phyloP scores from a whole-genome alignment of 2,888 invertebrate genomes.

The Cerceris ruficornis region DNA sequence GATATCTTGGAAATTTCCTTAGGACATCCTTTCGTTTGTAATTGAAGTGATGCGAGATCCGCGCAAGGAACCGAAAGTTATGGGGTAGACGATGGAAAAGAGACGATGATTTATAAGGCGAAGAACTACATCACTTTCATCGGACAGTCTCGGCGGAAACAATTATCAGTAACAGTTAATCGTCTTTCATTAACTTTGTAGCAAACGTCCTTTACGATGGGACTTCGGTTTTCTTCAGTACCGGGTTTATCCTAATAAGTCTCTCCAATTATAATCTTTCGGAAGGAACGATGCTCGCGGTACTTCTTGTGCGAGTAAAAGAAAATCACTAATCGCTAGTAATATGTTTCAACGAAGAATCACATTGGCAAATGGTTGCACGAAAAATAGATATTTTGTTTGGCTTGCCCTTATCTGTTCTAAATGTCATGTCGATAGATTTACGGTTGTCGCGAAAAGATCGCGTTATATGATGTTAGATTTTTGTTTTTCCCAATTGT shows the following conservation, averaged over 20 bases:
- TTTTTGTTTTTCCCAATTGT: slow-evolving; percentile 8
- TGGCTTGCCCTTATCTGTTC: slow-evolving; percentile 18
- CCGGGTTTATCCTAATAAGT: too few relatives aligned
- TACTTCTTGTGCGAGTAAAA: too few relatives aligned
- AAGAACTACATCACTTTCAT: slow-evolving; percentile 7
- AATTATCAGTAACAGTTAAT: slow-evolving; percentile 36
- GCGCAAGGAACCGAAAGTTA: not conserved
- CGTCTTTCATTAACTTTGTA: slow-evolving; percentile 14
- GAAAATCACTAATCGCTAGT: too few relatives aligned
- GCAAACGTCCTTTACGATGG: not conserved
- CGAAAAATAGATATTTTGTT: slow-evolving; percentile 35
- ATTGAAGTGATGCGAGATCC: too few relatives aligned
- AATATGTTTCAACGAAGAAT: not conserved
- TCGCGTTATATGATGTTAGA: slow-evolving; percentile 39
- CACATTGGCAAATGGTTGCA: slow-evolving; percentile 15
- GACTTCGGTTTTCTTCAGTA: not conserved
- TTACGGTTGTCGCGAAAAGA: slow-evolving; percentile 38
- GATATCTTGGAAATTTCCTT: too few relatives aligned
- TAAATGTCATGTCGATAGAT: slow-evolving; percentile 28
- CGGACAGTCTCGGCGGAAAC: slow-evolving; percentile 25
- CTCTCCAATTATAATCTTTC: too few relatives aligned
- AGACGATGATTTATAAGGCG: slow-evolving; percentile 40
- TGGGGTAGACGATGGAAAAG: slow-evolving; percentile 6
- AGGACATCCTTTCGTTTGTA: too few relatives aligned
- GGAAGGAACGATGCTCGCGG: too few relatives aligned